Evolutionary conservation across 2,797 vertebrate genomes (phyloP).

Genomic region (Tympanoctomys barrerae): DNA sequence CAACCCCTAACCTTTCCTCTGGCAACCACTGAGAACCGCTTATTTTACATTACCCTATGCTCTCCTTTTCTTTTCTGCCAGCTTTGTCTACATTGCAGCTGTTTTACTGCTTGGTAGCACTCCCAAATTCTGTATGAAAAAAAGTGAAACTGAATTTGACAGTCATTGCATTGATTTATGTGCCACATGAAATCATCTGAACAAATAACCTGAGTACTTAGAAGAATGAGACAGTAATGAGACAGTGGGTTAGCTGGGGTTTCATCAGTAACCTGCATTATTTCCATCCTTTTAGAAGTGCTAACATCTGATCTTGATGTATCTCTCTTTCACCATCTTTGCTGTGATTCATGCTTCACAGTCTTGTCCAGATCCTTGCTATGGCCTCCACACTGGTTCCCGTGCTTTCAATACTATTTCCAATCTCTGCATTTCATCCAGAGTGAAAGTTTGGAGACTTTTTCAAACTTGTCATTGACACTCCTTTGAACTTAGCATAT

Average conservation of each 20-base stretch:
- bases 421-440: not conserved
- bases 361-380: not conserved
- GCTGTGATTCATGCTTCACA: not conserved
- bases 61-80: not conserved
- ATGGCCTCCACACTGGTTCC: not conserved
- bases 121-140: slow-evolving; percentile 22
- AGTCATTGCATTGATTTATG: not conserved
- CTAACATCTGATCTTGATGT: not conserved
- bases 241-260: not conserved
- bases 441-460: not conserved
- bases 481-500: not conserved
- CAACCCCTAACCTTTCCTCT: not conserved
- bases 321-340: not conserved
- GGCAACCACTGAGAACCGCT: not conserved
- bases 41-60: not conserved
- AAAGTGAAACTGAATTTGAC: slow-evolving; percentile 18
- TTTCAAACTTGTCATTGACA: not conserved
- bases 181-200: not conserved
- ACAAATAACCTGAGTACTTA: slow-evolving; percentile 1
- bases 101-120: not conserved
- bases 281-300: not conserved
- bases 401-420: not conserved
- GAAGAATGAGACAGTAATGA: slow-evolving; percentile 33
- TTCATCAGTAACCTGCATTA: not conserved
- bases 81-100: not conserved